These are phyloP conservation scores for Ceriagrion tenellum DNA, from an alignment of 2,888 invertebrate genomes.

Conservation along the genomic window DNA sequence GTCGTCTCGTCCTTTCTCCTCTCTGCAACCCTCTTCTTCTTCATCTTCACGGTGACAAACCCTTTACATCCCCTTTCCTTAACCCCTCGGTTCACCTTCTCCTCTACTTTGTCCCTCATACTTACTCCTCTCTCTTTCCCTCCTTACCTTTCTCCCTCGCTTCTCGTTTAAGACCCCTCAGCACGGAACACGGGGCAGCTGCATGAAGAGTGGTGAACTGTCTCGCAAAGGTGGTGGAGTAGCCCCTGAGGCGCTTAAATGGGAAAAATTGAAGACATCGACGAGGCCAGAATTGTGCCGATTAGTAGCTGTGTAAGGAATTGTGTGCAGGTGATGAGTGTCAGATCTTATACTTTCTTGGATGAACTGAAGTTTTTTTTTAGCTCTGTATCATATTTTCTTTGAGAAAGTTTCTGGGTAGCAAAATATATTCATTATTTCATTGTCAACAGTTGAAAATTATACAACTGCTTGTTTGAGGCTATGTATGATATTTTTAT, in stretches of 20 bases:
- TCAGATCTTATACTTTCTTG: no score
- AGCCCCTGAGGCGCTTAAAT: neutral
- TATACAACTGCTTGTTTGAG: no score
- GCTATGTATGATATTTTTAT: no score
- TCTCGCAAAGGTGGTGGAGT: neutral
- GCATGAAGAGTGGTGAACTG: neutral
- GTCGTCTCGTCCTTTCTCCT: neutral
- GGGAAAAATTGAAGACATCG: neutral
- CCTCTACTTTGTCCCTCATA: no score
- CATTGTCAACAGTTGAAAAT: no score
- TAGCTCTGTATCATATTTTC: no score
- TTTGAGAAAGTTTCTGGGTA: no score
- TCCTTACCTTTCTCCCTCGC: neutral
- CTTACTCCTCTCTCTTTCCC: no score
- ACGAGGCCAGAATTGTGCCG: neutral
- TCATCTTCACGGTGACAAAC: neutral
- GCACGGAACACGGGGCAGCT: neutral
- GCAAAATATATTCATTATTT: no score
- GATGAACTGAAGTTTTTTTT: no score
- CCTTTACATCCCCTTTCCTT: neutral
- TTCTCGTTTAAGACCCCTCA: neutral
- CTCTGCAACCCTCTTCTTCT: neutral
- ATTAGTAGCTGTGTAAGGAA: neutral
- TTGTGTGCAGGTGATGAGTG: no score
- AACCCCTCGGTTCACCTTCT: neutral